These are phyloP conservation scores for Nannospalax galili DNA, from an alignment of 2,113 vertebrate genomes.

Conservation along the genomic window DNA sequence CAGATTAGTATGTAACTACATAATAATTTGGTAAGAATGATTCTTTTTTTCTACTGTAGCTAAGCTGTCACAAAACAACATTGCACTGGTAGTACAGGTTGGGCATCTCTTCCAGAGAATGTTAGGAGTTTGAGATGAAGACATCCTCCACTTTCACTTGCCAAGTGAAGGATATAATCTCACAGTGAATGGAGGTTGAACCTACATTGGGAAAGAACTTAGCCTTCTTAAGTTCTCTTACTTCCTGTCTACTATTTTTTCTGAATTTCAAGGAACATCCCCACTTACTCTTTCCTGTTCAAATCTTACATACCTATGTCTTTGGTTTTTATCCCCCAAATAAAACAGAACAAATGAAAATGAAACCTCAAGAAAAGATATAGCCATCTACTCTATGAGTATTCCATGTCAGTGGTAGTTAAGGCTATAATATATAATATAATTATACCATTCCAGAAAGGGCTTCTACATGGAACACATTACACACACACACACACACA, in stretches of 20 bases:
- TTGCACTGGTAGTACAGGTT: not conserved
- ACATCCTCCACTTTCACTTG: not conserved
- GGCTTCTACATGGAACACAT: not conserved
- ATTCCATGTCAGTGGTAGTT: not conserved
- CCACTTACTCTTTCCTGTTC: not conserved
- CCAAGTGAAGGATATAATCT: not conserved
- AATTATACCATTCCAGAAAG: not conserved
- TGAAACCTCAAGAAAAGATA: constrained; percentile 15
- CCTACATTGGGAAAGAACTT: not conserved
- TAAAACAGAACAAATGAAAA: constrained; percentile 19
- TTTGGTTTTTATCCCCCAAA: not conserved
- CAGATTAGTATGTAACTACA: not conserved
- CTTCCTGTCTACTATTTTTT: not conserved
- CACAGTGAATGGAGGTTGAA: not conserved
- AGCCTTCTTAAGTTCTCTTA: not conserved
- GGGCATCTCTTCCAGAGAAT: not conserved
- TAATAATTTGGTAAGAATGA: not conserved
- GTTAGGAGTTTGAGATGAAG: not conserved
- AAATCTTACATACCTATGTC: not conserved
- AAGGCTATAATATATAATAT: too few relatives aligned
- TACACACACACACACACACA: not conserved
- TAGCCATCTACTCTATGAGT: not conserved
- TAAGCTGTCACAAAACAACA: not conserved
- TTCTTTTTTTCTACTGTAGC: not conserved
- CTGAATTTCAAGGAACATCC: not conserved